Evolutionary conservation across 2,113 vertebrate species (phyloP), one percentile per base, ranked within the genome.

Genomic region (Pontoporia blainvillei): DNA sequence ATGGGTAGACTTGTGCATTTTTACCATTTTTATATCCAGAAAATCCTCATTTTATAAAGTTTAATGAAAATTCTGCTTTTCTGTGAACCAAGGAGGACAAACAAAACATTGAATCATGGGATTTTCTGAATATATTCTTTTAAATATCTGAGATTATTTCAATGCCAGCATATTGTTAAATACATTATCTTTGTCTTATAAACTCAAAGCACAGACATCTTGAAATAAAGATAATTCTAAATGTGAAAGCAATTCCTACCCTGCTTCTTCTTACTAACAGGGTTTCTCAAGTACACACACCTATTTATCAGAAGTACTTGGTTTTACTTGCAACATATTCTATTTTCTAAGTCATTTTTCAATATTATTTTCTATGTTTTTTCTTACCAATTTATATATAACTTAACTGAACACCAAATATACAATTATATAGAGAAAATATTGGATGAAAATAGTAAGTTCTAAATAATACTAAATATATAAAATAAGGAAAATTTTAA

Each of bases 1-100:
- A 44, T 46, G 4, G 2, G 15, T 29, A 76, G 5, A 34, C 13
- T 84, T 67, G 6, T 23, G 1, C 0, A 27, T 67, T 95, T 98
- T 96, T 95, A 69, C 49, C 57, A 59, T 73, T 96, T 97, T 71
- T 66, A 36, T 85, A 67, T 20, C 8, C 23, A 81, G 66, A 96
- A 95, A 97, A 96, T 95, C 59, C 9, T 71, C 49, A 29, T 62
- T 94, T 91, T 57, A 90, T 86, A 91, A 76, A n/a, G 1, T 71
- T 83, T 94, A 94, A 73, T 61, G 9, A 90, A 96, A 88, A 86
- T 57, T 62, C 8, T 93, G 31, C 10, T 75, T 89, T 73, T 92
- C 25, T 67, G 14, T 88, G 15, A 15, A 72, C 8, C 46, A 79
- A 83, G 61, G 12, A 61, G 21, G 13, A 6, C 1, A 84, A 1